Conservation (phyloP, 2,888 invertebrate genomes). For the Apoda limacodes region DNA sequence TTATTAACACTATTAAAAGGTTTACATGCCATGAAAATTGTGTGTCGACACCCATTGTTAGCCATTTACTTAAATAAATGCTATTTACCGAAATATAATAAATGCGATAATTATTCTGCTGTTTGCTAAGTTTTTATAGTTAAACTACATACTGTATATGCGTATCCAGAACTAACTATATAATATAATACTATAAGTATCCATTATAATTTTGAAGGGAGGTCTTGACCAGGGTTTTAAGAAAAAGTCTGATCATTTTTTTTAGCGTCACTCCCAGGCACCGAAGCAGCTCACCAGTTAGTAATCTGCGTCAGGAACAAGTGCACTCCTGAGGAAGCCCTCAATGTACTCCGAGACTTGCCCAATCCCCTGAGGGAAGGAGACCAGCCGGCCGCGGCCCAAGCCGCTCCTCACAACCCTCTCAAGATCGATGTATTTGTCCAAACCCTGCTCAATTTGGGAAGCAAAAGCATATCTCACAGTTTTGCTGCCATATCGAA, state of each 20-base stretch:
- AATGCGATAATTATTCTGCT: too few relatives aligned
- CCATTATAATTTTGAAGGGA: too few relatives aligned
- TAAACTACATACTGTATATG: too few relatives aligned
- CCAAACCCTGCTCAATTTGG: constrained; percentile 93
- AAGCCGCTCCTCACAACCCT: constrained; percentile 85
- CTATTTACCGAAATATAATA: too few relatives aligned
- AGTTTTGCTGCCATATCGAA: constrained; percentile 99
- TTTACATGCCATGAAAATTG: too few relatives aligned
- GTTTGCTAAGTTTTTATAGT: too few relatives aligned
- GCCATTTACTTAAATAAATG: too few relatives aligned
- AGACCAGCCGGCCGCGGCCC: constrained; percentile 70
- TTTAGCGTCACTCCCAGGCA: constrained; percentile 81
- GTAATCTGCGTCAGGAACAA: constrained; percentile 90
- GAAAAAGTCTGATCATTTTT: constrained; percentile 10
- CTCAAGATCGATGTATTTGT: constrained; percentile 97
- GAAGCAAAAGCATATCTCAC: constrained; percentile 97
- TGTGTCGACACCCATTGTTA: too few relatives aligned
- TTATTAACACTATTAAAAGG: too few relatives aligned
- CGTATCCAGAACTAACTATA: too few relatives aligned
- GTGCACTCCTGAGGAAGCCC: constrained; percentile 90
- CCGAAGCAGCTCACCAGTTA: constrained; percentile 86
- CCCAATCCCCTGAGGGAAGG: constrained; percentile 85
- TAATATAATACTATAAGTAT: too few relatives aligned
- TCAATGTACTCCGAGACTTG: constrained; percentile 86
- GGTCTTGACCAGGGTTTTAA: too few relatives aligned